Conservation (phyloP, 2,113 vertebrate species). For the Suricata suricatta region DNA sequence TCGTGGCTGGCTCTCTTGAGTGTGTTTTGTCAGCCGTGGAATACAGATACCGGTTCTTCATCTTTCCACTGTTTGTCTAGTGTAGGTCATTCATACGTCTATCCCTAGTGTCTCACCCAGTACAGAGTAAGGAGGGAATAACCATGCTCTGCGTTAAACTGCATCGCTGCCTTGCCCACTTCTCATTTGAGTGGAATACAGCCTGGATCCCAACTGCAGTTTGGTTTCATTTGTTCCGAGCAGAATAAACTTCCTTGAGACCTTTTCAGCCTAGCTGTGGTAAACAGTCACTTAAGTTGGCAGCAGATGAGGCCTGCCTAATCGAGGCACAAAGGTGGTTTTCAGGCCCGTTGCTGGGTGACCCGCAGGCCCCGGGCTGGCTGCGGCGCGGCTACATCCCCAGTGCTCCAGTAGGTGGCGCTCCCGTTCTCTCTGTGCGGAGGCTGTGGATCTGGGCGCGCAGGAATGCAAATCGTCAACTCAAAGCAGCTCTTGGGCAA, state of each 20-base stretch:
- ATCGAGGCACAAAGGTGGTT: not conserved
- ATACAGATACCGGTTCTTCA: no score
- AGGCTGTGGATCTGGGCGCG: not conserved
- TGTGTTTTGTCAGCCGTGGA: no score
- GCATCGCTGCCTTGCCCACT: not conserved
- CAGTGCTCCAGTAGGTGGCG: slow-evolving; percentile 65
- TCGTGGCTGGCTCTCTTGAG: not conserved
- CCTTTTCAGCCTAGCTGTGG: not conserved
- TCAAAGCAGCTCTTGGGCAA: not conserved
- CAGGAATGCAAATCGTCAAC: not conserved
- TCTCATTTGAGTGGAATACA: not conserved
- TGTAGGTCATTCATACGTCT: not conserved
- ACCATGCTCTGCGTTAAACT: not conserved
- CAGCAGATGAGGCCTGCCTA: not conserved
- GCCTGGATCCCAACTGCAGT: not conserved
- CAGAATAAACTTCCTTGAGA: slow-evolving; percentile 39
- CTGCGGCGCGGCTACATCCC: not conserved
- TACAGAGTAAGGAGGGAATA: no score
- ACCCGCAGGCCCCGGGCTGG: not conserved
- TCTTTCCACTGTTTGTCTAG: not conserved
- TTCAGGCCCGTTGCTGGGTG: not conserved
- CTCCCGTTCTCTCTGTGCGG: slow-evolving; percentile 65
- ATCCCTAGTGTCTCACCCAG: not conserved
- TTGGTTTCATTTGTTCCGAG: slow-evolving; percentile 1
- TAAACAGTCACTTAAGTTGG: not conserved